These are phyloP conservation scores for Nipponia nippon DNA, from an alignment of 2,113 vertebrate species.

Conservation along the genomic window DNA sequence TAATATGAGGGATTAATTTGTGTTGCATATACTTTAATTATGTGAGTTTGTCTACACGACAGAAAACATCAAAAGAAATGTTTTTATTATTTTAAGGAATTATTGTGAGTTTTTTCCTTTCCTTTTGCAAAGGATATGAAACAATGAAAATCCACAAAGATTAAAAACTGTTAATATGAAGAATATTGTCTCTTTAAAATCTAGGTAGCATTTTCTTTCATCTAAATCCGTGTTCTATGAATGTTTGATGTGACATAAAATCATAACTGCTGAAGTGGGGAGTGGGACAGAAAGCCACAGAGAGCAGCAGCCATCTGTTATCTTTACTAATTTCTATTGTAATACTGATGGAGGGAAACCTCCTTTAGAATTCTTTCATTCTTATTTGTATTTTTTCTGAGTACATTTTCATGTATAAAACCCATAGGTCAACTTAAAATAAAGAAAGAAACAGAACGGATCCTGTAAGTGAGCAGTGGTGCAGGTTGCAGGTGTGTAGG, in stretches of 20 bases:
- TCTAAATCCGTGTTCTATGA: not conserved
- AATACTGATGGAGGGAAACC: not conserved
- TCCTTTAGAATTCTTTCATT: not conserved
- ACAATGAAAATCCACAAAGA: not conserved
- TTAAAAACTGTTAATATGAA: not conserved
- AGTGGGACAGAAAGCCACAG: not conserved
- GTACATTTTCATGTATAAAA: not conserved
- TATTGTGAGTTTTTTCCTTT: not conserved
- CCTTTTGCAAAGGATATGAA: not conserved
- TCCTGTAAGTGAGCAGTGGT: not conserved
- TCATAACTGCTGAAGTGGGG: not conserved
- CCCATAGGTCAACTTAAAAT: not conserved
- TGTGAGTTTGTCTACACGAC: not conserved
- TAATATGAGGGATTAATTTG: not conserved
- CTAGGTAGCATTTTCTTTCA: not conserved
- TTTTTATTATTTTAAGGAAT: not conserved
- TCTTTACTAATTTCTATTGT: not conserved
- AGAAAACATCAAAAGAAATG: not conserved
- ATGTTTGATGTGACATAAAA: not conserved
- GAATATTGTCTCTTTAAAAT: not conserved
- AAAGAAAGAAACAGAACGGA: accelerated
- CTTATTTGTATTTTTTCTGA: not conserved
- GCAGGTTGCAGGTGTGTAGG: not conserved
- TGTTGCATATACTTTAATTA: not conserved
- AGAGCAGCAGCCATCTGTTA: not conserved